A percentile compares a stretch with the other conserved stretches of the same genome.
Conservation (phyloP, 2,113 vertebrate genomes). For the Vulpes lagopus region DNA sequence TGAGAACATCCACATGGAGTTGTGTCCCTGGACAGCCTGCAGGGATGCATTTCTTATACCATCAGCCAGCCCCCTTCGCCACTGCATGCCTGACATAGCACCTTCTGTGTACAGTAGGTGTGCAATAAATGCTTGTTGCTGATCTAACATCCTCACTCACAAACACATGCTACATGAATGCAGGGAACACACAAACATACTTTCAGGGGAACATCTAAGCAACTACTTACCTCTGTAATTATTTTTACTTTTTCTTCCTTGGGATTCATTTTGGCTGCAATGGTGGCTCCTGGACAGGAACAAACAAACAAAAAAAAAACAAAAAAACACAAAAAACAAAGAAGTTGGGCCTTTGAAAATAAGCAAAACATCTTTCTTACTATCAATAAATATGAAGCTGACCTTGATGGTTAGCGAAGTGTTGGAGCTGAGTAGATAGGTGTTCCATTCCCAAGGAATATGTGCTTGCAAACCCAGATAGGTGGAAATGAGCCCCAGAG, state of each 20-base stretch:
- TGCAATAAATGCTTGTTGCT: background rate
- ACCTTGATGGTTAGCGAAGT: rapidly evolving
- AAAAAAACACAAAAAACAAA: background rate
- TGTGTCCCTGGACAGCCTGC: rapidly evolving
- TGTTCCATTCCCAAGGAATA: background rate
- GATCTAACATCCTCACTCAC: background rate
- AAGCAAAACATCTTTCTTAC: background rate
- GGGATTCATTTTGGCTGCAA: slow-evolving; percentile 33
- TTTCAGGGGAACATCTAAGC: background rate
- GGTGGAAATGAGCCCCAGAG: background rate
- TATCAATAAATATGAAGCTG: background rate
- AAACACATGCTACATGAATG: rapidly evolving
- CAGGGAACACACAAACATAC: background rate
- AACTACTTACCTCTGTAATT: slow-evolving; percentile 75
- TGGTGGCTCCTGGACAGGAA: background rate
- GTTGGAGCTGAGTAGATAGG: background rate
- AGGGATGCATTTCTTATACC: rapidly evolving
- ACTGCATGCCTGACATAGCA: rapidly evolving
- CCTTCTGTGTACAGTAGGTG: rapidly evolving
- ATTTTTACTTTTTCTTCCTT: slow-evolving; percentile 79
- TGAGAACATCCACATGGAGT: background rate
- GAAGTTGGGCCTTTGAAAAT: background rate
- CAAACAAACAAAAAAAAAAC: too few species aligned
- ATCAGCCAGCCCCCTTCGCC: rapidly evolving
- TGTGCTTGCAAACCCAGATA: background rate